A percentile compares a stretch with the other conserved stretches of the same genome.
Conservation (phyloP, 2,888 invertebrate species). For the Cataglyphis livida region DNA sequence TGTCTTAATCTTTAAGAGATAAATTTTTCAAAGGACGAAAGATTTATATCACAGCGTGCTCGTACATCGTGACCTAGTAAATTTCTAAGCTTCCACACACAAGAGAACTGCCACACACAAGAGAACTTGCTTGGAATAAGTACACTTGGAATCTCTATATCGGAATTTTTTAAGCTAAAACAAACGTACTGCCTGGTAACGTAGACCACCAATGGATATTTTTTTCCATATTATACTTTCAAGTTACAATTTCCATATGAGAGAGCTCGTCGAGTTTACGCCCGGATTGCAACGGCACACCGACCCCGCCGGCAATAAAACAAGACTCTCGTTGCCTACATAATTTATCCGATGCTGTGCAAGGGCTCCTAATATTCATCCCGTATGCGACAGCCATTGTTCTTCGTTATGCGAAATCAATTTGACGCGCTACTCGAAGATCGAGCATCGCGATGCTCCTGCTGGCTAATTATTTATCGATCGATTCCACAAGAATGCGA, state of each 20-base stretch:
- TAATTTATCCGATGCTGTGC: constrained; percentile 55
- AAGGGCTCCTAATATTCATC: constrained; percentile 52
- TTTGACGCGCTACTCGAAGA: constrained; percentile 24
- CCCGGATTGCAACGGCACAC: constrained; percentile 34
- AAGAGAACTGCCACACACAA: neutral
- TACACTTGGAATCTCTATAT: constrained; percentile 17
- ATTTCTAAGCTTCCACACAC: constrained; percentile 1
- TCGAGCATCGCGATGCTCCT: constrained; percentile 9
- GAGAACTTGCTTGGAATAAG: constrained; percentile 15
- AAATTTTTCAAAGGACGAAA: neutral
- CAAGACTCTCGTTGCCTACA: constrained; percentile 55
- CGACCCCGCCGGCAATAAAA: constrained; percentile 53
- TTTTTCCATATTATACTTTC: constrained; percentile 52
- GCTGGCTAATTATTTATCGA: constrained; percentile 39
- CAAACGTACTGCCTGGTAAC: constrained; percentile 40
- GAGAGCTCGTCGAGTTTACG: constrained; percentile 50
- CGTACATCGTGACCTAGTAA: neutral
- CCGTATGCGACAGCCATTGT: constrained; percentile 39
- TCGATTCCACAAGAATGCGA: constrained; percentile 14
- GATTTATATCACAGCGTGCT: constrained; percentile 10
- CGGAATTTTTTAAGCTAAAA: constrained; percentile 43
- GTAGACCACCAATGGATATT: constrained; percentile 35
- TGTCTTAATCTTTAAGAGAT: neutral
- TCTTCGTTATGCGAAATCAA: constrained; percentile 44
- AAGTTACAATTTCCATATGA: constrained; percentile 50